These are phyloP conservation scores for Mercenaria mercenaria DNA, from an alignment of 1,140 invertebrate genomes.

Conservation along the genomic window DNA sequence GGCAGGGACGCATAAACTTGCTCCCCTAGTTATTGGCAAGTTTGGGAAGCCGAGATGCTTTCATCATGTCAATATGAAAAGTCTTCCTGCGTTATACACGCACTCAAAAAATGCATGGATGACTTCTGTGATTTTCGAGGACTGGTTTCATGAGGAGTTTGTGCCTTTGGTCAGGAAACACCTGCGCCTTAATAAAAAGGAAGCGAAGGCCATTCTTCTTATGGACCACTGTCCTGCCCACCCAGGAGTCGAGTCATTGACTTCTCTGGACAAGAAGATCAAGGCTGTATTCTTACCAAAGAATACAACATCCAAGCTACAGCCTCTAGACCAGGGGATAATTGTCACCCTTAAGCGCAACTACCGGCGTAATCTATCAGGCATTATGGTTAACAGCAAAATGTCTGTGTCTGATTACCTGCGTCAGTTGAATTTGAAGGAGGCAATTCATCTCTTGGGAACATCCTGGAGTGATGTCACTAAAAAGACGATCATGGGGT, in stretches of 20 bases:
- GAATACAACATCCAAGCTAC: no score
- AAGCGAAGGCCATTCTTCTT: neutral
- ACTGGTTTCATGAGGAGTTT: no score
- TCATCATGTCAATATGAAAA: neutral
- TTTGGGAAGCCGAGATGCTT: neutral
- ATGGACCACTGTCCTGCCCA: slow-evolving; percentile 64
- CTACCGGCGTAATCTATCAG: neutral
- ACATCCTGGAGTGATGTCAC: neutral
- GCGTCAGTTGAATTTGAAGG: no score
- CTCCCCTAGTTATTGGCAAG: slow-evolving; percentile 8
- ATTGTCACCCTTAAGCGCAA: neutral
- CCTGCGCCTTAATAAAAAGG: no score
- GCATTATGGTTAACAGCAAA: neutral
- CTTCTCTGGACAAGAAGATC: no score
- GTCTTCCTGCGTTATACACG: neutral
- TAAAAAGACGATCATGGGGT: neutral
- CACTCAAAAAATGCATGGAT: slow-evolving; percentile 61
- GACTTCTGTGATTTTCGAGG: no score
- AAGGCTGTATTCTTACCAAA: no score
- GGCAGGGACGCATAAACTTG: slow-evolving; percentile 2
- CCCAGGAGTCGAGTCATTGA: slow-evolving; percentile 12
- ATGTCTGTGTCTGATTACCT: neutral
- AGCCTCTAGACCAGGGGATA: no score
- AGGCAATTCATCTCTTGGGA: neutral
- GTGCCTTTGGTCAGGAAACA: neutral